Evolutionary conservation across 2,888 invertebrate species (phyloP), one percentile per base, ranked within the genome.

Genomic region (Julus scandinavius): DNA sequence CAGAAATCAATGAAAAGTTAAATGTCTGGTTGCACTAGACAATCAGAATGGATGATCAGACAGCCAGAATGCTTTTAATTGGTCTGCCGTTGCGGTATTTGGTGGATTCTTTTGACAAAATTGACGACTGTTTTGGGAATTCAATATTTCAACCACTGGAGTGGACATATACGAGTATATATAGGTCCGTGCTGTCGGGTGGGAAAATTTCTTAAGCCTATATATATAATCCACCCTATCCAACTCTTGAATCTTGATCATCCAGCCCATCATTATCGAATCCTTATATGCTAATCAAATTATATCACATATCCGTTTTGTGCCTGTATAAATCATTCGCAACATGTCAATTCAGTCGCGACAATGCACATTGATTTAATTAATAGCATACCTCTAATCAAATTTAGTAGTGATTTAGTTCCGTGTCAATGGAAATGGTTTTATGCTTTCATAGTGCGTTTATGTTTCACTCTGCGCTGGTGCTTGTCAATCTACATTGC

Each of bases 261-360:
- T 15, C 63, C 15, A 63, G n/a, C n/a, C 63, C 17, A 54, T 54
- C 6, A 63, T 63, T 63, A n/a, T 63, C 17, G 6, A 5, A 63
- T 63, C 63, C 63, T 63, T 17, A 2, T 17, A n/a, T 63, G n/a
- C 6, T 63, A 5, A 63, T 63, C n/a, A 63, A n/a, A 63, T n/a
- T 63, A 63, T 63, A n/a, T n/a, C n/a, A n/a, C n/a, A 63, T 63
- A n/a, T 63, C 63, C 63, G 6, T n/a, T 63, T 63, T 63, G 63
- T 17, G n/a, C n/a, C n/a, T 63, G 63, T 63, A 2, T 29, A 15
- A 5, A 13, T 15, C 54, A 15, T 63, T 63, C 54, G 54, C 54
- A 15, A 17, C 17, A 11, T 1, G 54, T 54, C 54, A 54, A 54
- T 54, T 13, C 15, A 13, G 9, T 54, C 54, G 3, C 11, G 13